Percentiles rank a stretch among this genome's conserved stretches.
Conservation (phyloP, 2,113 vertebrate species). For the Echinops telfairi region DNA sequence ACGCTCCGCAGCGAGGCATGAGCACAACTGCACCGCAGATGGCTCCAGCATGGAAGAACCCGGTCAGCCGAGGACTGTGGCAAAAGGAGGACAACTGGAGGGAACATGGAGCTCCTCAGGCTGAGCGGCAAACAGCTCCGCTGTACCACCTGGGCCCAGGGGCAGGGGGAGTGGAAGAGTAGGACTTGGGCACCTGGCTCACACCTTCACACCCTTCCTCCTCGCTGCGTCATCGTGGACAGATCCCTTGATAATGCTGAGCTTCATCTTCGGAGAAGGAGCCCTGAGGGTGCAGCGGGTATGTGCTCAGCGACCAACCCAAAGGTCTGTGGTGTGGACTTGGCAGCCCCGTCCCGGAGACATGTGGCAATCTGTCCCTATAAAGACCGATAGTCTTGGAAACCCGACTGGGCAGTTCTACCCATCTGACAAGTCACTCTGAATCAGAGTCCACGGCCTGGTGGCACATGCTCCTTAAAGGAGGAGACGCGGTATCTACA, state of each 20-base stretch:
- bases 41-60: background rate
- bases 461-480: rapidly evolving
- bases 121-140: background rate
- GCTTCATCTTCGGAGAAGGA: rapidly evolving
- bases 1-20: background rate
- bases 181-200: background rate
- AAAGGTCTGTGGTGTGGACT: background rate
- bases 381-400: background rate
- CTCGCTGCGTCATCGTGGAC: background rate
- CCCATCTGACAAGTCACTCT: background rate
- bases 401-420: background rate
- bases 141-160: background rate
- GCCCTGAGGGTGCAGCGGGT: background rate
- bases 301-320: background rate
- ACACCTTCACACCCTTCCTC: background rate
- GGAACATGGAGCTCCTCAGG: background rate
- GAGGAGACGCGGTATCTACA: background rate
- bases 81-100: rapidly evolving
- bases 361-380: background rate
- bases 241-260: background rate
- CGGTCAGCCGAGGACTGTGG: background rate
- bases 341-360: background rate
- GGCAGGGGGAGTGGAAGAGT: too few species aligned
- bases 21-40: background rate
- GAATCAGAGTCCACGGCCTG: background rate